Percentiles rank a stretch among this genome's conserved stretches.
Conservation (phyloP, 2,797 vertebrate species). For the Hippocampus kuda region DNA sequence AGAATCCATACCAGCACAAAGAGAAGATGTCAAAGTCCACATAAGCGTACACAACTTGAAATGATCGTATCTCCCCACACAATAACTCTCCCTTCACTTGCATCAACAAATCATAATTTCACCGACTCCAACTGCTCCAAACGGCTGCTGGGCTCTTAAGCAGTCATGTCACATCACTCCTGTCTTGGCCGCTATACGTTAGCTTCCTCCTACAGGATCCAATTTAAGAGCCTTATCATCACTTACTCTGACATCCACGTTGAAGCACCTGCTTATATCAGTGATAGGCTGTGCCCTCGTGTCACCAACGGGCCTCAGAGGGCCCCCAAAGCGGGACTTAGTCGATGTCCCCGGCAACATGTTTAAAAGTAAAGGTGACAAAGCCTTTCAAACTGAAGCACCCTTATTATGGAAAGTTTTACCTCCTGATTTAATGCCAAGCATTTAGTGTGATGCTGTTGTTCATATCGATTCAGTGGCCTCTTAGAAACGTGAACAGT, state of each 20-base stretch:
- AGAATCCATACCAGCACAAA: neutral
- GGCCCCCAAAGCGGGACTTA: neutral
- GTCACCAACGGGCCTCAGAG: neutral
- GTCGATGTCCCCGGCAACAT: neutral
- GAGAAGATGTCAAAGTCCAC: neutral
- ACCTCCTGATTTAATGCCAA: neutral
- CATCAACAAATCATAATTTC: slow-evolving; percentile 1
- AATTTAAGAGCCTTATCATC: slow-evolving; percentile 6
- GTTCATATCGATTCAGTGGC: neutral
- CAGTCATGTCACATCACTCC: neutral
- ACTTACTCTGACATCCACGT: slow-evolving; percentile 1
- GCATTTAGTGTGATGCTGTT: neutral
- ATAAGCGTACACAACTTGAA: neutral
- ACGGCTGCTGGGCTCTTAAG: neutral
- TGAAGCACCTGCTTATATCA: slow-evolving; percentile 3
- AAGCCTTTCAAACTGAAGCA: neutral
- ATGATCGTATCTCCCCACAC: neutral
- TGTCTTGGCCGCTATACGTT: neutral
- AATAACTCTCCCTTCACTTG: neutral
- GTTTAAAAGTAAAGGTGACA: neutral
- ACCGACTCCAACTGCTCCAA: neutral
- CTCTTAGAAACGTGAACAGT: neutral
- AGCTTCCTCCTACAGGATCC: neutral
- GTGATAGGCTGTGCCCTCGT: neutral
- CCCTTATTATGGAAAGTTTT: neutral